Percentiles rank a stretch among this genome's conserved stretches.
Evolutionary conservation across 2,113 vertebrate species (phyloP).

Genomic region (Otis tarda): DNA sequence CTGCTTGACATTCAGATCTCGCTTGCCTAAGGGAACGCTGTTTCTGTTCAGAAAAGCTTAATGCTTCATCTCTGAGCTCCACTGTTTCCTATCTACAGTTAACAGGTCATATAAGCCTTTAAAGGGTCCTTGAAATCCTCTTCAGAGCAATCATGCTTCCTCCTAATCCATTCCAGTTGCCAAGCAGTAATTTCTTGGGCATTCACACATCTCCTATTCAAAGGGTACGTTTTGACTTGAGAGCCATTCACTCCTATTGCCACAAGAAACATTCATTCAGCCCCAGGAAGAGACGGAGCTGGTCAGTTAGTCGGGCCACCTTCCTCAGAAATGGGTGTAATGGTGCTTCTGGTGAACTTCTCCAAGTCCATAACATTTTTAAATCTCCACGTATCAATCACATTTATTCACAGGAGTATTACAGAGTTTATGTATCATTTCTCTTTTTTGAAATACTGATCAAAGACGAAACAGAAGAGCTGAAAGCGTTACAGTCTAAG

Average conservation of each 20-base stretch:
- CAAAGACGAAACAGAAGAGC: background rate
- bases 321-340: background rate
- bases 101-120: conserved; percentile 12
- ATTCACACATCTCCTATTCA: background rate
- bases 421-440: background rate
- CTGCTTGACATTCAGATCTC: background rate
- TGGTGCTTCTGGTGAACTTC: background rate
- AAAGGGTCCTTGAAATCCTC: conserved; percentile 35
- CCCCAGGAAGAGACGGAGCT: background rate
- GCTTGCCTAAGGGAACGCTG: background rate
- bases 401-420: background rate
- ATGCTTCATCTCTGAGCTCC: background rate
- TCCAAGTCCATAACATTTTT: background rate
- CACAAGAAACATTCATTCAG: background rate
- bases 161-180: conserved; percentile 15
- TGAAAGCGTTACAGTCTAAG: background rate
- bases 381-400: background rate
- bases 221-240: background rate
- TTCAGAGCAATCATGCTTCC: conserved; percentile 14
- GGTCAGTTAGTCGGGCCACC: background rate
- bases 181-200: conserved; percentile 19
- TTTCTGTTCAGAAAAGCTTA: conserved; percentile 16
- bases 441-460: background rate
- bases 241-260: background rate
- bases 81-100: conserved; percentile 20